Evolutionary conservation across 2,113 vertebrate species (phyloP), one percentile per base, ranked within the genome.

Genomic region (Hyla sarda): DNA sequence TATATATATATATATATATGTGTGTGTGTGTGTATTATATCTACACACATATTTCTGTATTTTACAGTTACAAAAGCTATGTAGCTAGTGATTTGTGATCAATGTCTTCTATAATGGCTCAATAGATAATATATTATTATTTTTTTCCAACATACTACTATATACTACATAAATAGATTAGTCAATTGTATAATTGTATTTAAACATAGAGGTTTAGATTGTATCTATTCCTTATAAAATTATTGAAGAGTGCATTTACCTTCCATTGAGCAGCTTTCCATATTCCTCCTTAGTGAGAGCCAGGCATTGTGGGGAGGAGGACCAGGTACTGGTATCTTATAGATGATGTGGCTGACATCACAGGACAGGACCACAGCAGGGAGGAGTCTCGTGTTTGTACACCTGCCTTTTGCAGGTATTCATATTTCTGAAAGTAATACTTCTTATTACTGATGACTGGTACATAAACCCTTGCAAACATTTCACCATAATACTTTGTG

Each of bases 341-440:
- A 87, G 41, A 34, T 34, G 50, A 77, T 80, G 76, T 52, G 30
- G 23, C 48, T 86, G 84, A 80, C 84, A 54, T 87, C 85, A 87
- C 78, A 87, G 32, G 47, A 79, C 77, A 81, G 67, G 37, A 34
- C 77, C 85, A 87, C 7, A 72, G 25, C 37, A 73, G 65, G 85
- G 85, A 87, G 77, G 85, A 74, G 78, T 30, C 47, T 48, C 17
- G 23, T 60, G 32, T 45, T 52, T 80, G 32, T 60, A 60, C 77
- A 80, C 54, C 77, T 80, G 77, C 52, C 62, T 32, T 32, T 37
- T n/a, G 58, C 56, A 47, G 58, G 37, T 45, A 65, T 81, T 65
- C n/a, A 45, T 65, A 80, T 41, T 80, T 60, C 77, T 62, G 8
- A 45, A 41, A 25, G 9, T 41, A n/a, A 58, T 80, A 7, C 77